phyloP scores from a whole-genome alignment of 1,140 invertebrate species.

The Drosophila prosaltans region DNA sequence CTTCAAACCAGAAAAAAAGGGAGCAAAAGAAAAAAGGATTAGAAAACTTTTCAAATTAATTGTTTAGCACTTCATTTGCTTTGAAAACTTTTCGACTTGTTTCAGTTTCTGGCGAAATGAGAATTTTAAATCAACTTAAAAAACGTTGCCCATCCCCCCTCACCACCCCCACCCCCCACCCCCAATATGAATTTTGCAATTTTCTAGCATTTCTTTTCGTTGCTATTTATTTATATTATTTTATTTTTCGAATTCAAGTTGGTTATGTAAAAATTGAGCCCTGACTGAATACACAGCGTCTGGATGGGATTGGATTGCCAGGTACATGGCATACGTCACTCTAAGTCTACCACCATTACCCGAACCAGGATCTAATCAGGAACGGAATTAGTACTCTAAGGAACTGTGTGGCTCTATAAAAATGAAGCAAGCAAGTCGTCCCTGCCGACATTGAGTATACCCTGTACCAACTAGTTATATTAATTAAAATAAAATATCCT shows the following conservation, averaged over 20 bases:
- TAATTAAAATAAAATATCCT: too few species aligned
- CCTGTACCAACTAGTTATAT: too few species aligned
- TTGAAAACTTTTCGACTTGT: conserved; percentile 29
- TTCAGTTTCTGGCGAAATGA: conserved; percentile 7
- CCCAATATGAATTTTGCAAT: neutral
- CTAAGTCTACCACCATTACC: conserved; percentile 1
- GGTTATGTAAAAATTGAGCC: conserved; percentile 24
- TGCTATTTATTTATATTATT: conserved; percentile 2
- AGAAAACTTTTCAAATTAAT: conserved; percentile 70
- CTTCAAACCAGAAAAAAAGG: neutral
- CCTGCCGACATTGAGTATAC: too few species aligned
- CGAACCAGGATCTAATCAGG: neutral
- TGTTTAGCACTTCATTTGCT: conserved; percentile 68
- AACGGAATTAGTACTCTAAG: neutral
- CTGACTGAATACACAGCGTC: conserved; percentile 15
- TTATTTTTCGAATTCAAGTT: conserved; percentile 9
- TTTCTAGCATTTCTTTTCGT: neutral
- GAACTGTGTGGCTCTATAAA: too few species aligned
- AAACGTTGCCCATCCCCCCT: neutral
- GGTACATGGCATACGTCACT: conserved; percentile 24
- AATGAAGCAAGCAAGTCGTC: too few species aligned
- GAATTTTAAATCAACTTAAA: conserved; percentile 2
- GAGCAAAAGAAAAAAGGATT: conserved; percentile 1
- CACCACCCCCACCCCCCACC: too few species aligned
- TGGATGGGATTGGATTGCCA: conserved; percentile 10